phyloP scores from a whole-genome alignment of 2,888 invertebrate species.

The Eurytoma californica region DNA sequence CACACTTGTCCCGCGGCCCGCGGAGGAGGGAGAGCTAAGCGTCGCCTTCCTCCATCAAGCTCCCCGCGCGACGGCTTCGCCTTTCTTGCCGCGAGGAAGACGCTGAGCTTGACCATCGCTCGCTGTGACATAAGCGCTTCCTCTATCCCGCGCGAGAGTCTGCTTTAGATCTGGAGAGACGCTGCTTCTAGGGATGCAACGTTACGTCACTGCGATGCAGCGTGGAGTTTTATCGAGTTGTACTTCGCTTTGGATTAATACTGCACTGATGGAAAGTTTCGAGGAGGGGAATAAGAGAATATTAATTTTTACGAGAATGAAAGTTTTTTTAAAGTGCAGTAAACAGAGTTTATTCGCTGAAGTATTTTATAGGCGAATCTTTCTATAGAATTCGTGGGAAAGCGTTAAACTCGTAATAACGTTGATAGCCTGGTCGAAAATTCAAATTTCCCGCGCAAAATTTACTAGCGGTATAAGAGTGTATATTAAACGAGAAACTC shows the following conservation, averaged over 20 bases:
- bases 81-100: not conserved
- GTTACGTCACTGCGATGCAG: not conserved
- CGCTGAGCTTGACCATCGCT: slow-evolving; percentile 29
- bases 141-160: not conserved
- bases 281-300: too few relatives aligned
- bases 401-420: too few relatives aligned
- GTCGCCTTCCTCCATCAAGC: slow-evolving; percentile 3
- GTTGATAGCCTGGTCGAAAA: too few relatives aligned
- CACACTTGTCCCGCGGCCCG: too few relatives aligned
- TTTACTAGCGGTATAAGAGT: too few relatives aligned
- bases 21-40: not conserved
- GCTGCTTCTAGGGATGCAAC: not conserved
- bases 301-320: too few relatives aligned
- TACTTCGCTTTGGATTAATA: not conserved
- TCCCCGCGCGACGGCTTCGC: not conserved
- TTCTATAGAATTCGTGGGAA: not conserved
- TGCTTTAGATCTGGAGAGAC: not conserved
- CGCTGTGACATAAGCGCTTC: not conserved
- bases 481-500: not conserved
- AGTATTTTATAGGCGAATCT: slow-evolving; percentile 2
- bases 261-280: too few relatives aligned
- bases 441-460: too few relatives aligned
- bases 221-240: slow-evolving; percentile 1
- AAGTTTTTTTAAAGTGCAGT: too few relatives aligned
- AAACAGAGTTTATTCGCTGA: not conserved